These are phyloP conservation scores for Eriosoma lanigerum DNA, from an alignment of 1,140 invertebrate genomes.

Conservation along the genomic window DNA sequence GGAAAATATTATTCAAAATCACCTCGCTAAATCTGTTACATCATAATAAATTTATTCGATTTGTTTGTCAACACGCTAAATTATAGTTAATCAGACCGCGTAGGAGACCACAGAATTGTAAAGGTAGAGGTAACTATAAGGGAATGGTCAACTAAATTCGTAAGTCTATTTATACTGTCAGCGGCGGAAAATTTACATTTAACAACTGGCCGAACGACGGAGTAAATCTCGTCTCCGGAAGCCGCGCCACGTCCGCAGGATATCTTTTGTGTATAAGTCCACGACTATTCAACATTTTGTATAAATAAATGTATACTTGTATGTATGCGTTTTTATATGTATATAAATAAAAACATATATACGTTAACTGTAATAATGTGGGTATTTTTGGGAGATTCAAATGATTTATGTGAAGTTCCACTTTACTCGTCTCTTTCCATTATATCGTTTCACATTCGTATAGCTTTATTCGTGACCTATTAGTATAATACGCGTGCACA, in stretches of 20 bases:
- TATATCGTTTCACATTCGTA: constrained; percentile 49
- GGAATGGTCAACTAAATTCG: constrained; percentile 5
- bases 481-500: not conserved
- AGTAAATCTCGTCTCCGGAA: constrained; percentile 46
- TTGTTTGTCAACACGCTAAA: not conserved
- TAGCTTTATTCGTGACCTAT: constrained; percentile 35
- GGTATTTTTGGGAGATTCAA: constrained; percentile 9
- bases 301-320: constrained; percentile 32
- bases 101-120: not conserved
- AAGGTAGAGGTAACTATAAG: not conserved
- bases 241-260: constrained; percentile 43
- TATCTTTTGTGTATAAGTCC: constrained; percentile 44
- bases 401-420: constrained; percentile 43
- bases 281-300: constrained; percentile 21
- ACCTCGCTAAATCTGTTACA: not conserved
- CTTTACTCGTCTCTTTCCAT: not conserved
- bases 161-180: constrained; percentile 38
- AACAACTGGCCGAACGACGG: constrained; percentile 17
- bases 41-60: not conserved
- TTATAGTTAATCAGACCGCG: constrained; percentile 13
- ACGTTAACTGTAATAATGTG: constrained; percentile 30
- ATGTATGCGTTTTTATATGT: not conserved
- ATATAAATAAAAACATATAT: not conserved
- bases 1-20: not conserved
- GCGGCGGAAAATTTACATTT: constrained; percentile 35